Conservation (phyloP, 2,797 vertebrate species). For the Crenuchus spilurus region DNA sequence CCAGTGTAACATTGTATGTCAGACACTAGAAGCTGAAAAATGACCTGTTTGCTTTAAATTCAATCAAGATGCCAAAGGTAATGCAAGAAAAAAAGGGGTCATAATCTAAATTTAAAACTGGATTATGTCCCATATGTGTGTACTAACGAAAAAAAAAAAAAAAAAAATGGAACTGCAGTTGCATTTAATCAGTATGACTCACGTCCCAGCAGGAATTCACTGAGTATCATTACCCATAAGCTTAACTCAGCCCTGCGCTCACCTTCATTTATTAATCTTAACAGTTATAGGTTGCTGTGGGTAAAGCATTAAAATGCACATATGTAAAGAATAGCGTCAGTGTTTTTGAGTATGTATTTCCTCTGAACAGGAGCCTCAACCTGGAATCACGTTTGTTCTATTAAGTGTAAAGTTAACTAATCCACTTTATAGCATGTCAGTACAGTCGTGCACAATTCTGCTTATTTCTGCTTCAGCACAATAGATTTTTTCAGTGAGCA, state of each 20-base stretch:
- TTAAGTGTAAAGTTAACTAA: background rate
- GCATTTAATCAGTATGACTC: conserved; percentile 50
- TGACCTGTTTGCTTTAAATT: too few species aligned
- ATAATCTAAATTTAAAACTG: conserved; percentile 47
- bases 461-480: background rate
- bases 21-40: too few species aligned
- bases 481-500: background rate
- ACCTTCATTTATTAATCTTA: conserved; percentile 44
- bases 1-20: too few species aligned
- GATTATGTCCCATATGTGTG: conserved; percentile 34
- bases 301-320: background rate
- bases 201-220: conserved; percentile 38
- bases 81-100: conserved; percentile 27
- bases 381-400: background rate
- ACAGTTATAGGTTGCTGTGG: conserved; percentile 35
- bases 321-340: conserved; percentile 5
- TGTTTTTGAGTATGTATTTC: background rate
- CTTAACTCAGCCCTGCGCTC: conserved; percentile 41
- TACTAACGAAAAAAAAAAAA: background rate
- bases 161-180: background rate
- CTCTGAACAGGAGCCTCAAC: background rate
- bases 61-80: conserved; percentile 7
- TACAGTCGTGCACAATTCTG: too few species aligned
- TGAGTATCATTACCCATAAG: conserved; percentile 51
- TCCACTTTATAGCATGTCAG: background rate